Base-by-base conservation (phyloP, 2,888 invertebrate species). In the Erannis defoliaria region DNA sequence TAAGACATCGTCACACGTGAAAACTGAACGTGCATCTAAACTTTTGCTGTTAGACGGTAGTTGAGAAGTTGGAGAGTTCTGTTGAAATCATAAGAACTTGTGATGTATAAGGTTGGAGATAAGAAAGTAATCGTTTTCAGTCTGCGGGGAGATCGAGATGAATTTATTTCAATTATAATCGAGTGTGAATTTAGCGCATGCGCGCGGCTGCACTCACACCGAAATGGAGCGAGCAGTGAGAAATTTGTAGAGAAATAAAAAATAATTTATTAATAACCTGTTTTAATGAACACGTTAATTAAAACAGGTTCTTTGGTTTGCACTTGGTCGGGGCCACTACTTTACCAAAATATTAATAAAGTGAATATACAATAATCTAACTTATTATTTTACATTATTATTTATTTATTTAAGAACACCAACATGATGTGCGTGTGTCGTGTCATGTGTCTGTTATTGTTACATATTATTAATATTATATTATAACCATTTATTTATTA, bases 131-230 rank as follows among this genome's bases (percentile, higher is more conserved):
- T 88, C 81, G 84, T 84, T 86, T 86, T 80, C 80, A 80, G 79
- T 82, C 82, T 80, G 78, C 68, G 75, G 80, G 75, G 82, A 84
- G 78, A 85, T 85, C 76, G 74, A 81, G 77, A 78, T 80, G 83
- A 85, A 90, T 90, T 91, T 92, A 91, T 91, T 90, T 92, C 92
- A 92, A 92, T 91, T 91, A 91, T 88, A 85, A 89, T 85, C 81
- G 80, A 75, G 87, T 86, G 82, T 75, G 78, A 35, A 38, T 16
- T 61, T 1, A 9, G 79, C 92, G 92, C 92, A 89, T 89, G 91
- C 89, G 90, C 73, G 57, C 4, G 75, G 72, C 79, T 21, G 21
- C 70, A 77, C 78, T 90, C 68, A 86, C 88, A 90, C 91, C 80
- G 82, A 68, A 43, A 18, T 26, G 14, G 38, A 12, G 29, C 6